Conservation (phyloP, 2,113 vertebrate species). For the Hyperopisus bebe region DNA sequence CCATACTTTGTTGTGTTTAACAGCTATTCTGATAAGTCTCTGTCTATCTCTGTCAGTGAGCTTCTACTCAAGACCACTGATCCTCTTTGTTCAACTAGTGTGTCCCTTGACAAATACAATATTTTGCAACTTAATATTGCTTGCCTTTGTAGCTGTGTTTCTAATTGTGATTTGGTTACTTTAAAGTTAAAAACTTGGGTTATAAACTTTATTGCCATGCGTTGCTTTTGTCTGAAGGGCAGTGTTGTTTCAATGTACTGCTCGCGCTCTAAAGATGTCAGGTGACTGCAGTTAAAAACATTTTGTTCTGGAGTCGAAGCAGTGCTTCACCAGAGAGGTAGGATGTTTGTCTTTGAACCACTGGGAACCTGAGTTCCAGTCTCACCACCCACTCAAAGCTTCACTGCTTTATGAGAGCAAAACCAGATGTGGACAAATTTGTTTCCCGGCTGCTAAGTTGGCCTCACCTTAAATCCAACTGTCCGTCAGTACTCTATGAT, state of each 20-base stretch:
- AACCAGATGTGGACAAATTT: slow-evolving; percentile 53
- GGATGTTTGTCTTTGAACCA: slow-evolving; percentile 56
- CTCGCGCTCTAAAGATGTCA: neutral
- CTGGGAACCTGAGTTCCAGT: slow-evolving; percentile 57
- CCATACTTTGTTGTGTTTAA: neutral
- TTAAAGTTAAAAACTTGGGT: neutral
- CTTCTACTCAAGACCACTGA: neutral
- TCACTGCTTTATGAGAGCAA: slow-evolving; percentile 50
- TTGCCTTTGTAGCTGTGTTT: neutral
- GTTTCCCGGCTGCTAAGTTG: slow-evolving; percentile 30
- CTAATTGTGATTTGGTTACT: neutral
- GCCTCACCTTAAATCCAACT: slow-evolving; percentile 9
- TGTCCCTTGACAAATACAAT: neutral
- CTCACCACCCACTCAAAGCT: slow-evolving; percentile 57
- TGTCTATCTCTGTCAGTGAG: neutral
- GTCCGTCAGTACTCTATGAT: neutral
- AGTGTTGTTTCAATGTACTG: neutral
- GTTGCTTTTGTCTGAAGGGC: neutral
- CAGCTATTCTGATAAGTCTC: neutral
- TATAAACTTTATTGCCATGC: neutral
- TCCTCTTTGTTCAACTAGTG: neutral
- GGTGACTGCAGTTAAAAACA: neutral
- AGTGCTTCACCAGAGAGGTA: slow-evolving; percentile 49
- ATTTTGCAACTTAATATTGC: neutral
- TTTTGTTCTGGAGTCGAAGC: slow-evolving; percentile 44